Conservation (phyloP, 2,113 vertebrate genomes). For the Stercorarius parasiticus region DNA sequence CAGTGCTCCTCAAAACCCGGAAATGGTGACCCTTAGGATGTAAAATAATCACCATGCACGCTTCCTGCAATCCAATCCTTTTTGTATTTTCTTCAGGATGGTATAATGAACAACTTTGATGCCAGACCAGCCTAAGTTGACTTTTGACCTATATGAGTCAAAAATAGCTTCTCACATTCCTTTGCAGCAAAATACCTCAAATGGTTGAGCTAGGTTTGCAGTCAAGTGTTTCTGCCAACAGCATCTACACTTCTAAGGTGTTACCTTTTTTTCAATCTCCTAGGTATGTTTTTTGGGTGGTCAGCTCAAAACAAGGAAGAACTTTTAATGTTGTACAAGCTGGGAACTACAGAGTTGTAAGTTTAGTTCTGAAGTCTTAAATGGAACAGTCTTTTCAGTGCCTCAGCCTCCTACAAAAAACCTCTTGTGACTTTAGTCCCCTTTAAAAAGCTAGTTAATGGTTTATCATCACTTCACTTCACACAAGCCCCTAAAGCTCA, state of each 20-base stretch:
- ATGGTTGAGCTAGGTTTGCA: neutral
- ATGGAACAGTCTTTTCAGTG: neutral
- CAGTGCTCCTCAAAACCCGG: neutral
- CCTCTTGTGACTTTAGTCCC: neutral
- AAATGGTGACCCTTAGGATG: neutral
- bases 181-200: neutral
- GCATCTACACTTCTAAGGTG: neutral
- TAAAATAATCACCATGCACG: neutral
- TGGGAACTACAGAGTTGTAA: neutral
- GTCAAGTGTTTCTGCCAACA: neutral
- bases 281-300: neutral
- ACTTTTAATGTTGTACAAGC: neutral
- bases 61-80: neutral
- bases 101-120: neutral
- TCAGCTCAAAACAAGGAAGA: neutral
- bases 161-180: neutral
- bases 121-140: neutral
- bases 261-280: neutral
- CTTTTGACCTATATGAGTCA: neutral
- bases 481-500: neutral
- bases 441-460: neutral
- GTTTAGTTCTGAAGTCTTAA: neutral
- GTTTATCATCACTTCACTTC: neutral
- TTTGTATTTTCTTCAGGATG: neutral
- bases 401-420: neutral